Conservation (phyloP, 2,888 invertebrate genomes). For the Gastracanthus pulcherrimus region DNA sequence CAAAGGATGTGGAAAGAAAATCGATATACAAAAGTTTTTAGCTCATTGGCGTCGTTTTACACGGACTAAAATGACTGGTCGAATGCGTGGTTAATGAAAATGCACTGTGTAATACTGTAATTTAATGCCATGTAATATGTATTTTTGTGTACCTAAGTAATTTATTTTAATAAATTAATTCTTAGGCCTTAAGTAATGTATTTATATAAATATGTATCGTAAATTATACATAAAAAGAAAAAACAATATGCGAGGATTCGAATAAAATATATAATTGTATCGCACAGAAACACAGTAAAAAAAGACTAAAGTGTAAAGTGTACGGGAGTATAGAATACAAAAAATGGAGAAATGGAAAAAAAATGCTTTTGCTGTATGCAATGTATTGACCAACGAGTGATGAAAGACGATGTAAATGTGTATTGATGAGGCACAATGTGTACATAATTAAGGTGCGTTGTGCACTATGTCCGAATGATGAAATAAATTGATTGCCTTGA, state of each 20-base stretch:
- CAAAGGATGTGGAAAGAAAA: not conserved
- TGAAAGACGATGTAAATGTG: slow-evolving; percentile 71
- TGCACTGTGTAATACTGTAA: slow-evolving; percentile 68
- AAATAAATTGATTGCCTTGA: slow-evolving; percentile 74
- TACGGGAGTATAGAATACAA: slow-evolving; percentile 50
- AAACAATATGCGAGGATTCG: slow-evolving; percentile 44
- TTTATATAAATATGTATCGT: slow-evolving; percentile 58
- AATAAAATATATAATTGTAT: slow-evolving; percentile 41
- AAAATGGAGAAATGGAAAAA: slow-evolving; percentile 51
- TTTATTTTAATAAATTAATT: slow-evolving; percentile 72
- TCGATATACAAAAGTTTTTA: not conserved
- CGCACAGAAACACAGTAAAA: slow-evolving; percentile 55
- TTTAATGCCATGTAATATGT: slow-evolving; percentile 64
- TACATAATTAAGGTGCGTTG: slow-evolving; percentile 70
- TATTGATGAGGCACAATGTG: slow-evolving; percentile 60
- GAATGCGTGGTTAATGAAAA: slow-evolving; percentile 62
- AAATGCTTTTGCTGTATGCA: slow-evolving; percentile 49
- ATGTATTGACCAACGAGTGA: slow-evolving; percentile 53
- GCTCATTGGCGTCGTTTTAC: slow-evolving; percentile 43
- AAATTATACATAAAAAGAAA: slow-evolving; percentile 50
- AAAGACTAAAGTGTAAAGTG: slow-evolving; percentile 45
- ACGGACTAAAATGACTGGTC: slow-evolving; percentile 30
- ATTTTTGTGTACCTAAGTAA: slow-evolving; percentile 69
- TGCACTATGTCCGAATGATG: slow-evolving; percentile 68
- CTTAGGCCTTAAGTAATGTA: slow-evolving; percentile 65